A percentile compares a stretch with the other conserved stretches of the same genome.
These are phyloP conservation scores for Scolopax rusticola DNA, from an alignment of 2,797 vertebrate species.

Conservation along the genomic window DNA sequence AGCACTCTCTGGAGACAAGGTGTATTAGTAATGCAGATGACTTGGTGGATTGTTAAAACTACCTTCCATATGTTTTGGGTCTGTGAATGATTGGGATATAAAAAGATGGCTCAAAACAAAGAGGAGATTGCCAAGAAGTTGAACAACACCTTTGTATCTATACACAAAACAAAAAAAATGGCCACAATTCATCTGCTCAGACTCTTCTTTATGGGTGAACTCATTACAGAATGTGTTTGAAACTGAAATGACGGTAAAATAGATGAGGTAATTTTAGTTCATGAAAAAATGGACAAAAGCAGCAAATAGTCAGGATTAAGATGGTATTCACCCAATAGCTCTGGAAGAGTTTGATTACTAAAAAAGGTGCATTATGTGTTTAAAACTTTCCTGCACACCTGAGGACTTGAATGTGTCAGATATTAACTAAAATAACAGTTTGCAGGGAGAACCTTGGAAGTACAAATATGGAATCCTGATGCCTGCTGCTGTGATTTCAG, in stretches of 20 bases:
- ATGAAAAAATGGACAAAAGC: not conserved
- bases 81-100: not conserved
- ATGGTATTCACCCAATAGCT: not conserved
- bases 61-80: not conserved
- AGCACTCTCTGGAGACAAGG: not conserved
- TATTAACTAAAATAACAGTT: not conserved
- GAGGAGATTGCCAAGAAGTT: not conserved
- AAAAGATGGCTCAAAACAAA: not conserved
- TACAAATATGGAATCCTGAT: not conserved
- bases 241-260: not conserved
- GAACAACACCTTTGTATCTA: not conserved
- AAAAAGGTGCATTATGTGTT: not conserved
- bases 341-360: not conserved
- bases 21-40: not conserved
- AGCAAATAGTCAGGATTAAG: not conserved
- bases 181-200: not conserved
- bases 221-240: not conserved
- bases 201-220: not conserved
- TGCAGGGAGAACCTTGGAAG: not conserved
- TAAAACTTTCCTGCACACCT: not conserved
- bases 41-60: not conserved
- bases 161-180: not conserved
- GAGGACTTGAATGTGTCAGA: not conserved
- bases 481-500: not conserved
- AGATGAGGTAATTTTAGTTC: not conserved